Percentiles rank a stretch among this genome's conserved stretches.
These are phyloP conservation scores for Pseudococcus viburni DNA, from an alignment of 2,888 invertebrate genomes.

Conservation along the genomic window DNA sequence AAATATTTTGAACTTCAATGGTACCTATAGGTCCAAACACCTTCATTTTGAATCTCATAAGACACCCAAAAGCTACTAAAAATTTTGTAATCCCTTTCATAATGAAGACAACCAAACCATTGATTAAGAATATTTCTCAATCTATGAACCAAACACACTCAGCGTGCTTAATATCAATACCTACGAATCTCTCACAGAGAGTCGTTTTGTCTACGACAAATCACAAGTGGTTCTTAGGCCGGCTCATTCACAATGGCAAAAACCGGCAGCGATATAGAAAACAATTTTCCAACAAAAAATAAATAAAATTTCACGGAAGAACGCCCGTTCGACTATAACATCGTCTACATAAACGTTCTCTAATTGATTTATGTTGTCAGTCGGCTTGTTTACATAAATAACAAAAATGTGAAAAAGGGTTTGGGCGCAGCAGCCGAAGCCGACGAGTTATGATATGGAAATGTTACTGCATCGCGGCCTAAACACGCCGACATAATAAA, in stretches of 20 bases:
- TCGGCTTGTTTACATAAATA: conserved; percentile 61
- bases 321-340: not conserved
- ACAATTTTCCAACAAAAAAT: not conserved
- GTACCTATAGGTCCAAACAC: too few relatives aligned
- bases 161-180: too few relatives aligned
- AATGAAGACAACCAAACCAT: too few relatives aligned
- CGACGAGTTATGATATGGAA: conserved; percentile 49
- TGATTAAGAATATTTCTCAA: too few relatives aligned
- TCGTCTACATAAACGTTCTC: conserved; percentile 47
- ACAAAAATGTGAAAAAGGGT: conserved; percentile 60
- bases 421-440: conserved; percentile 9
- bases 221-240: not conserved
- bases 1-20: too few relatives aligned
- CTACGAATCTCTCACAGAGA: too few relatives aligned
- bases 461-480: not conserved
- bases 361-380: conserved; percentile 60
- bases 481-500: conserved; percentile 25
- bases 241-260: not conserved
- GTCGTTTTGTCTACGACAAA: not conserved
- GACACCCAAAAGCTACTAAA: too few relatives aligned
- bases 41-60: too few relatives aligned
- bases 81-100: too few relatives aligned
- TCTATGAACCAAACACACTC: too few relatives aligned
- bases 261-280: not conserved
- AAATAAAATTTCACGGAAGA: conserved; percentile 18